Evolutionary conservation across 2,888 invertebrate genomes (phyloP).

Genomic region (Bruchidius siliquastri): DNA sequence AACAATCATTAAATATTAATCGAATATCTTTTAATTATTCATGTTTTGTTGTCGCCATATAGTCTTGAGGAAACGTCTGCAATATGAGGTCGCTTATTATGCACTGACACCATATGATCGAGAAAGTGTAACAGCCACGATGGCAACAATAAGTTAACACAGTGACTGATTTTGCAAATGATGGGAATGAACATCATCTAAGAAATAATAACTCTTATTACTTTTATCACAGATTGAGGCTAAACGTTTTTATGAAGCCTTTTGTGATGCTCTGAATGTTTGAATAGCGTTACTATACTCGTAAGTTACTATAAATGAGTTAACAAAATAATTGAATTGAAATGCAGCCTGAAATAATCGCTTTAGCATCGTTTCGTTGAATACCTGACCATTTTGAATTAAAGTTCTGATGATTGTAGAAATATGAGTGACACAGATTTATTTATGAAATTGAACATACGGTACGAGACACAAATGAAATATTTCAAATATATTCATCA

Average conservation of each 20-base stretch:
- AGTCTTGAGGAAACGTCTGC: too few relatives aligned
- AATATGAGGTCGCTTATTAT: background rate
- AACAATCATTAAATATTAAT: too few relatives aligned
- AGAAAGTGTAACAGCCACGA: background rate
- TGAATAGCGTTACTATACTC: too few relatives aligned
- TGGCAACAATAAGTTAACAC: background rate
- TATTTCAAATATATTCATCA: too few relatives aligned
- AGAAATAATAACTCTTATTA: background rate
- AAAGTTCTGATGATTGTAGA: too few relatives aligned
- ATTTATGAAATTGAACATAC: too few relatives aligned
- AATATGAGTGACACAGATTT: too few relatives aligned
- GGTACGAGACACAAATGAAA: too few relatives aligned
- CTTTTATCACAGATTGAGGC: background rate
- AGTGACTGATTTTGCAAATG: background rate
- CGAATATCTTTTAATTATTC: too few relatives aligned
- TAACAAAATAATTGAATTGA: background rate
- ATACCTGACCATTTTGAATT: too few relatives aligned
- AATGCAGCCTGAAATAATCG: background rate
- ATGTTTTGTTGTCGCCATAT: too few relatives aligned
- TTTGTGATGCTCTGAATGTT: background rate
- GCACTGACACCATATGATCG: background rate
- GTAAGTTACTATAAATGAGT: background rate
- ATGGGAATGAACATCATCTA: background rate
- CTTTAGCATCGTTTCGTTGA: background rate
- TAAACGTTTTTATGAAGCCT: background rate